Conservation (phyloP, 2,888 invertebrate genomes). For the Dolichomitus sp. region DNA sequence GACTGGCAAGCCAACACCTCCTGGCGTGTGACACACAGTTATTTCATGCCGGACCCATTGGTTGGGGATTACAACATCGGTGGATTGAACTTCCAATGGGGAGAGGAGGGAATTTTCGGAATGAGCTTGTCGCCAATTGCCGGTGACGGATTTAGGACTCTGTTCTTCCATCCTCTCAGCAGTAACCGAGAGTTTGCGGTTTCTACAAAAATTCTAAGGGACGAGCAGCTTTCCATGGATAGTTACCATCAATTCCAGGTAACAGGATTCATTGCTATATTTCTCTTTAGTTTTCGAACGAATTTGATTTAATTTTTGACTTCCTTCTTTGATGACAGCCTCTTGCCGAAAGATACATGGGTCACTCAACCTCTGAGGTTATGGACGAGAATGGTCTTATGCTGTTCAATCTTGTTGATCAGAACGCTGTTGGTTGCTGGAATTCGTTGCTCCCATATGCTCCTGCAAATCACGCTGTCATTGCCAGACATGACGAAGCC, state of each 20-base stretch:
- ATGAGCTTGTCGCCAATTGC: constrained; percentile 91
- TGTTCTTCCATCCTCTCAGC: constrained; percentile 93
- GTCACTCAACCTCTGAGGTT: constrained; percentile 91
- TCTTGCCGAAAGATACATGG: constrained; percentile 89
- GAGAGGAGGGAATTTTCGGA: constrained; percentile 93
- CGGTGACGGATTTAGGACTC: constrained; percentile 90
- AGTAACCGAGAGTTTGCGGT: constrained; percentile 93
- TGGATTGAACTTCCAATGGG: constrained; percentile 95
- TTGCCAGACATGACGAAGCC: constrained; percentile 92
- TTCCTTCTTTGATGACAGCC: constrained; percentile 70
- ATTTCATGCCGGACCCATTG: constrained; percentile 93
- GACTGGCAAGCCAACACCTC: constrained; percentile 92
- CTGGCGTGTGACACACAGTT: constrained; percentile 93
- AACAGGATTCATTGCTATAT: background rate
- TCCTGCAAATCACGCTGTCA: constrained; percentile 90
- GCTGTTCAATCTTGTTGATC: constrained; percentile 93
- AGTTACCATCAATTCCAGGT: constrained; percentile 92
- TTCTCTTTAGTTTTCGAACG: background rate
- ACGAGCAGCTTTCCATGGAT: constrained; percentile 89
- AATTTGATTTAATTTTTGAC: background rate
- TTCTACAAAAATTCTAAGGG: constrained; percentile 91
- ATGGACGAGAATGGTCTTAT: constrained; percentile 92
- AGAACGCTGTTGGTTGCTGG: constrained; percentile 95
- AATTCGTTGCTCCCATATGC: constrained; percentile 90
- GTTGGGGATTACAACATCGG: constrained; percentile 93